Conservation (phyloP, 2,888 invertebrate genomes). For the Himalopsyche kuldschensis region DNA sequence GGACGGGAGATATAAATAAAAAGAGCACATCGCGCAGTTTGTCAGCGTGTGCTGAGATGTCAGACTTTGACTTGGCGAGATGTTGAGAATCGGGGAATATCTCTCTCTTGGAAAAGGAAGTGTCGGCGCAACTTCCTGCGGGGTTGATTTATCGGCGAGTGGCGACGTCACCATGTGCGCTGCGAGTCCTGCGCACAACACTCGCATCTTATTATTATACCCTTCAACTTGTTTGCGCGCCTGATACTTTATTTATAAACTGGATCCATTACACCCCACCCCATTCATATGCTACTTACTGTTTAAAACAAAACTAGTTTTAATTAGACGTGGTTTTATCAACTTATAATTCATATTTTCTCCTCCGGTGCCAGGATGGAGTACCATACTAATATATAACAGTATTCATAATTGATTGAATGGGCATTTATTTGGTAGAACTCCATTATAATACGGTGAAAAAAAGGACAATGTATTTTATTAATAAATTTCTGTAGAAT, state of each 20-base stretch:
- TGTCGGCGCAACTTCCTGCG: constrained; percentile 39
- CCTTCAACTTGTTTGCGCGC: neutral
- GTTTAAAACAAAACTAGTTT: neutral
- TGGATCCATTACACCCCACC: neutral
- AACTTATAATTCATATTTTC: neutral
- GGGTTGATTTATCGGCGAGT: constrained; percentile 37
- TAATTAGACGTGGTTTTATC: neutral
- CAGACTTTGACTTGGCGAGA: neutral
- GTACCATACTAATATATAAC: too few relatives aligned
- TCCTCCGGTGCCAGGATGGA: too few relatives aligned
- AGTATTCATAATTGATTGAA: too few relatives aligned
- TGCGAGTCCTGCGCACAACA: neutral
- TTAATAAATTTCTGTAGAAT: too few relatives aligned
- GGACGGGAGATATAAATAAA: constrained; percentile 22
- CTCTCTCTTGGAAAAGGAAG: constrained; percentile 31
- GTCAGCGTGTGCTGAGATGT: neutral
- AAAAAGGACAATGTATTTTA: too few relatives aligned
- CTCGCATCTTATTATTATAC: neutral
- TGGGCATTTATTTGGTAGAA: too few relatives aligned
- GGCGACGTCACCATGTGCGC: constrained; percentile 34
- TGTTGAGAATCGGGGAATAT: neutral
- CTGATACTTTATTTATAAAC: neutral
- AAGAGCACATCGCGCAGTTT: constrained; percentile 3
- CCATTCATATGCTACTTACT: neutral
- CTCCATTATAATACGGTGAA: too few relatives aligned